Evolutionary conservation across 2,888 invertebrate species (phyloP).

Genomic region (Lasiommata megera): DNA sequence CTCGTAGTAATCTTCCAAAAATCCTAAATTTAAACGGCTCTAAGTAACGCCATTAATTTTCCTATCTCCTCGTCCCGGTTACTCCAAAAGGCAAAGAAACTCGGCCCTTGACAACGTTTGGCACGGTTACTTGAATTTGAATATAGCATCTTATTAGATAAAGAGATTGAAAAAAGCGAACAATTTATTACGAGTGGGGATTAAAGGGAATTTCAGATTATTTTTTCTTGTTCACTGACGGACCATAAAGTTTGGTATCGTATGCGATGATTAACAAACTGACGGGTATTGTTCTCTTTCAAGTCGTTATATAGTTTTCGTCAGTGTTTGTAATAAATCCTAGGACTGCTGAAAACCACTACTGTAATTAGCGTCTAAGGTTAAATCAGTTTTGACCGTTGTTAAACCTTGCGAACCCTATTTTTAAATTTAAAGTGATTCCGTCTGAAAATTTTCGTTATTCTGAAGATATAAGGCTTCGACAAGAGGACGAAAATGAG

Average conservation of each 20-base stretch:
- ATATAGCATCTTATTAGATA: slow-evolving; percentile 8
- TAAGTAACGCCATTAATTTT: slow-evolving; percentile 5
- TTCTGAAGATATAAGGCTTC: no score
- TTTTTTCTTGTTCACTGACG: not conserved
- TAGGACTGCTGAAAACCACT: no score
- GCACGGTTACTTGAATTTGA: slow-evolving; percentile 9
- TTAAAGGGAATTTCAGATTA: slow-evolving; percentile 2
- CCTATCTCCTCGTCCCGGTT: slow-evolving; percentile 7
- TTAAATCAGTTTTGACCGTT: no score
- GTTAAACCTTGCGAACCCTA: no score
- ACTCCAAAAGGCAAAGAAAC: not conserved
- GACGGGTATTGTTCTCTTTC: no score
- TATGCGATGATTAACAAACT: not conserved
- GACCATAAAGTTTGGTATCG: not conserved
- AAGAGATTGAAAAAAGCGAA: slow-evolving; percentile 1
- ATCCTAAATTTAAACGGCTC: not conserved
- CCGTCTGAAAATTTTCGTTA: no score
- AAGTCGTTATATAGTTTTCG: no score
- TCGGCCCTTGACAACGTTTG: slow-evolving; percentile 3
- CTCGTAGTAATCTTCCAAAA: not conserved
- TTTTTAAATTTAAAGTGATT: no score
- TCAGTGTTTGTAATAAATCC: no score
- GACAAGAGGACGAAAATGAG: no score
- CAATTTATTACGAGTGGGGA: slow-evolving; percentile 8
- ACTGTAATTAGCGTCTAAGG: no score